Conservation (phyloP, 2,113 vertebrate genomes). For the Bothrops jararaca region DNA sequence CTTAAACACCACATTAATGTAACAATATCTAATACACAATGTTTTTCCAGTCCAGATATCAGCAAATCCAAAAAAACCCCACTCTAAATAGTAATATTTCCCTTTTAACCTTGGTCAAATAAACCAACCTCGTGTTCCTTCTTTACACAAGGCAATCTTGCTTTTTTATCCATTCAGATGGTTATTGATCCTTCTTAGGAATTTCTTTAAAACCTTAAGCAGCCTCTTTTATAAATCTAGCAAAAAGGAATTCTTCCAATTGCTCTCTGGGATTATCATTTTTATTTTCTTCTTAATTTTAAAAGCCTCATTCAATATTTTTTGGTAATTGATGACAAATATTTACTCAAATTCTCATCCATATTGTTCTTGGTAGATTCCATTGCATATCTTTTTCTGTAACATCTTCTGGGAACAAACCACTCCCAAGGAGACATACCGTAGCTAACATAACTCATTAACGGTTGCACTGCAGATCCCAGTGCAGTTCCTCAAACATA, state of each 20-base stretch:
- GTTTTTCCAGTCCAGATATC: neutral
- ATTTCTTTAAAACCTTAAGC: neutral
- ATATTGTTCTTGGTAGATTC: neutral
- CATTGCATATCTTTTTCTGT: neutral
- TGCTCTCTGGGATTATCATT: neutral
- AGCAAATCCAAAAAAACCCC: neutral
- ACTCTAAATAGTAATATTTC: neutral
- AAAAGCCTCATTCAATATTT: neutral
- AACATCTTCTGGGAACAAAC: neutral
- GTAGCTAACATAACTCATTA: neutral
- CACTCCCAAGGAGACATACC: neutral
- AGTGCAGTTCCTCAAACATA: neutral
- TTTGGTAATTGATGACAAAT: neutral
- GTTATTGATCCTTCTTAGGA: neutral
- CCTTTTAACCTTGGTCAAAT: neutral
- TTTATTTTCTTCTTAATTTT: neutral
- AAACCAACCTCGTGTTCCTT: neutral
- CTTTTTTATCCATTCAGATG: neutral
- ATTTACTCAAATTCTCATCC: neutral
- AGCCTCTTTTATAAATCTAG: neutral
- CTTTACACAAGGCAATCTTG: neutral
- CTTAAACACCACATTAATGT: neutral
- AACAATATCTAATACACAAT: neutral
- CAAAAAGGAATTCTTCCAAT: neutral
- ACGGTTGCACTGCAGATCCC: neutral